Percentiles rank a stretch among this genome's conserved stretches.
Evolutionary conservation across 2,113 vertebrate species (phyloP).

Genomic region (Pica pica): DNA sequence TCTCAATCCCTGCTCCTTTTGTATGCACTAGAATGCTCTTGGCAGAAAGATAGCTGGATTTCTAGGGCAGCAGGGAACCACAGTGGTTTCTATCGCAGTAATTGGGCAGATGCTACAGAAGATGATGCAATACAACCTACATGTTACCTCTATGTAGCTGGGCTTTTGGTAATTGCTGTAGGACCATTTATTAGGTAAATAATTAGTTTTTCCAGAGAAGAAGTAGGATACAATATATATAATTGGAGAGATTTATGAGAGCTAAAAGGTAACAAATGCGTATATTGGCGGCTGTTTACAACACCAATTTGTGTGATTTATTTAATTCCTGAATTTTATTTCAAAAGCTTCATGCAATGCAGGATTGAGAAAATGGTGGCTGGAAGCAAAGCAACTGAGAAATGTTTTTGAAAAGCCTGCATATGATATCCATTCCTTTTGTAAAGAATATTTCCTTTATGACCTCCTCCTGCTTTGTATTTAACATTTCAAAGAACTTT

Average conservation of each 20-base stretch:
- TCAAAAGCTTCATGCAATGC: conserved; percentile 40
- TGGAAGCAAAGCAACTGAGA: conserved; percentile 33
- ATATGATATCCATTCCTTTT: conserved; percentile 28
- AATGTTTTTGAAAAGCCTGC: conserved; percentile 44
- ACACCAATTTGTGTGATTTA: conserved; percentile 11
- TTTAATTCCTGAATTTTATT: conserved; percentile 45
- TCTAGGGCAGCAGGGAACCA: not conserved
- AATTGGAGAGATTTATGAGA: not conserved
- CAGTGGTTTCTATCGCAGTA: not conserved
- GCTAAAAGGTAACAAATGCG: not conserved
- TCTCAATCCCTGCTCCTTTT: not conserved
- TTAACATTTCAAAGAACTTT: conserved; percentile 72
- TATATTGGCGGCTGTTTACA: conserved; percentile 22
- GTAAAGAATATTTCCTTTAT: conserved; percentile 41
- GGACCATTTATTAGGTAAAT: not conserved
- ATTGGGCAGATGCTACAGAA: not conserved
- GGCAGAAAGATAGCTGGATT: conserved; percentile 6
- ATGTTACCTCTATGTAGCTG: not conserved
- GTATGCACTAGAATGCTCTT: not conserved
- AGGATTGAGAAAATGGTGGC: not conserved
- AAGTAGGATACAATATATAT: not conserved
- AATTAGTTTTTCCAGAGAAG: not conserved
- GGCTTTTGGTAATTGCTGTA: not conserved
- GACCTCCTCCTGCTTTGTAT: conserved; percentile 52
- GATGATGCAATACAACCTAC: not conserved